Evolutionary conservation across 1,140 invertebrate species (phyloP).

Genomic region (Trichonephila clavata): DNA sequence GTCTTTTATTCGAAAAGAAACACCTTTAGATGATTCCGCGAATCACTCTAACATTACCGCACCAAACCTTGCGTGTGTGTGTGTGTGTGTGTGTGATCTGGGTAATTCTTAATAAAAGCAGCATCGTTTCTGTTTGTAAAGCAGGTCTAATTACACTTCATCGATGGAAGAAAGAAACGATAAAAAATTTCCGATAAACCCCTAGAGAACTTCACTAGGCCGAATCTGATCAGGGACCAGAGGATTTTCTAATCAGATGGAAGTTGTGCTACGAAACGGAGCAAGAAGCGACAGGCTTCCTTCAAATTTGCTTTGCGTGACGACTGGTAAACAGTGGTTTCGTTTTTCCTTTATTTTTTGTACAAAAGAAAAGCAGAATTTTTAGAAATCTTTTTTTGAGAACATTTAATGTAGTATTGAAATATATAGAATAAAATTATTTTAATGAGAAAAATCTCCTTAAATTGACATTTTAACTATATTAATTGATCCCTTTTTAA

Average conservation of each 20-base stretch:
- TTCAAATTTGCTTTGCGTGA: too few species aligned
- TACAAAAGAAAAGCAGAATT: too few species aligned
- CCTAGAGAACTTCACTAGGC: neutral
- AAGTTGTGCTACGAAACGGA: conserved; percentile 52
- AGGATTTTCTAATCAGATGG: conserved; percentile 67
- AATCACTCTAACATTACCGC: neutral
- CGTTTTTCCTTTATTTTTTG: too few species aligned
- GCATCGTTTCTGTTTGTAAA: neutral
- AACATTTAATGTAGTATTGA: too few species aligned
- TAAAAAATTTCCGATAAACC: neutral
- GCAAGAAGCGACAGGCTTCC: conserved; percentile 21
- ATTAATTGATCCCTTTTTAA: too few species aligned
- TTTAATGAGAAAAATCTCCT: too few species aligned
- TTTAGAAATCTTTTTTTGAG: too few species aligned
- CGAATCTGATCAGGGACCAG: conserved; percentile 55
- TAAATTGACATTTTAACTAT: too few species aligned
- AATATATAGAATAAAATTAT: too few species aligned
- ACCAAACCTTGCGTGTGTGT: neutral
- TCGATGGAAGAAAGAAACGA: neutral
- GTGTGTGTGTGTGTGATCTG: too few species aligned
- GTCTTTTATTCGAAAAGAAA: neutral
- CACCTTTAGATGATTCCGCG: neutral
- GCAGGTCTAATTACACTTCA: conserved; percentile 6
- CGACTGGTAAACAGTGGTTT: too few species aligned
- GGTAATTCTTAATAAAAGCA: conserved; percentile 61